These are phyloP conservation scores for Carpatolechia fugitivella DNA, from an alignment of 2,888 invertebrate genomes.

Conservation along the genomic window DNA sequence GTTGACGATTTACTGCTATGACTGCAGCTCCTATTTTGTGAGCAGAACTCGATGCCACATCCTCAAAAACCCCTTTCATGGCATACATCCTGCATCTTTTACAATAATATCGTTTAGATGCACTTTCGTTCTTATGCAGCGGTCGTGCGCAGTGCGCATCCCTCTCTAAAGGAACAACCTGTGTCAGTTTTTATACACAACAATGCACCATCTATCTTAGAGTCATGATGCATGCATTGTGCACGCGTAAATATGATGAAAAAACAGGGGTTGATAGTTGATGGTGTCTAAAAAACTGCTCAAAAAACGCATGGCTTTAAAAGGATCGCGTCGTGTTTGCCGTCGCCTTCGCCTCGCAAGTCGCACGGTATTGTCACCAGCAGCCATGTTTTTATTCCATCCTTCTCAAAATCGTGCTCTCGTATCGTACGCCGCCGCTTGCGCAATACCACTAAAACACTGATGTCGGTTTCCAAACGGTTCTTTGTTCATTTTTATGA, in stretches of 20 bases:
- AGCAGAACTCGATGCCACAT: no score
- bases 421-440: slow-evolving; percentile 18
- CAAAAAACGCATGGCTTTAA: slow-evolving; percentile 41
- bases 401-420: slow-evolving; percentile 18
- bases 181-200: slow-evolving; percentile 30
- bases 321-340: slow-evolving; percentile 35
- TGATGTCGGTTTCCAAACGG: slow-evolving; percentile 14
- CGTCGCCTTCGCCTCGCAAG: slow-evolving; percentile 6
- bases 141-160: slow-evolving; percentile 38
- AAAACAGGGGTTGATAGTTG: slow-evolving; percentile 34
- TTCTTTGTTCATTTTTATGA: slow-evolving; percentile 21
- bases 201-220: slow-evolving; percentile 65
- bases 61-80: no score
- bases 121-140: slow-evolving; percentile 67
- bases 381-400: slow-evolving; percentile 12
- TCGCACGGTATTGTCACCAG: slow-evolving; percentile 36
- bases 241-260: slow-evolving; percentile 56
- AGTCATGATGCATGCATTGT: slow-evolving; percentile 68
- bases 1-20: no score
- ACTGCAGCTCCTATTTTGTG: no score
- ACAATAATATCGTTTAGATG: slow-evolving; percentile 31
- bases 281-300: slow-evolving; percentile 29
- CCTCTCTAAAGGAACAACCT: slow-evolving; percentile 34
- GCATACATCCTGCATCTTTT: no score
- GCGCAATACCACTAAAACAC: slow-evolving; percentile 19